Percentiles rank a stretch among this genome's conserved stretches.
phyloP scores from a whole-genome alignment of 2,797 vertebrate genomes.

The Sphenopsis melanotis region DNA sequence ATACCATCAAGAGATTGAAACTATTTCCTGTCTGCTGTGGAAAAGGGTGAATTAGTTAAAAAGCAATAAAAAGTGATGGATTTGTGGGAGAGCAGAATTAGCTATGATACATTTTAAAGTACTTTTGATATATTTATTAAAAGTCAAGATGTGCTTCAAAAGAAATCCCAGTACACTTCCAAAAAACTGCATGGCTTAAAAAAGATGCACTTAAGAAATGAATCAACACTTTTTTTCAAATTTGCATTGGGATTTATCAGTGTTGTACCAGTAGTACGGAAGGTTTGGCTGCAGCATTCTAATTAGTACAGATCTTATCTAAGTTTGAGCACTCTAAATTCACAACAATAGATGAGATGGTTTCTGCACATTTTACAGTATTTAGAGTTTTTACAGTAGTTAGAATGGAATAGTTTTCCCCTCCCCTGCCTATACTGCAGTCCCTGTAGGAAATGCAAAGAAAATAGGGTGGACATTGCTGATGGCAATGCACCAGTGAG shows the following conservation, averaged over 20 bases:
- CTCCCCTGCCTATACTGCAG: neutral
- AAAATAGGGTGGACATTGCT: neutral
- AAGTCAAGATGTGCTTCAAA: constrained; percentile 60
- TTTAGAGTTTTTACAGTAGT: neutral
- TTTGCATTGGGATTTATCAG: constrained; percentile 31
- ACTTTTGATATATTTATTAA: constrained; percentile 47
- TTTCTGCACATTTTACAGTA: neutral
- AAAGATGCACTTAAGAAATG: constrained; percentile 33
- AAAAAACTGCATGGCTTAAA: constrained; percentile 15
- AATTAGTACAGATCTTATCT: constrained; percentile 25
- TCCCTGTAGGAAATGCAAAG: neutral
- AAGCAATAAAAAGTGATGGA: neutral
- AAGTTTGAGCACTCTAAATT: neutral
- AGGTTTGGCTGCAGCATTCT: constrained; percentile 8
- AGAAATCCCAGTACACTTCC: constrained; percentile 12
- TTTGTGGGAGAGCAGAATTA: constrained; percentile 16
- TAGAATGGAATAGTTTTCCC: neutral
- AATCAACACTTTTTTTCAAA: neutral
- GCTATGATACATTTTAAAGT: constrained; percentile 14
- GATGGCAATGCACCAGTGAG: neutral
- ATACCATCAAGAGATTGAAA: neutral
- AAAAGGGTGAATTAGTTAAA: neutral
- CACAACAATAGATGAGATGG: neutral
- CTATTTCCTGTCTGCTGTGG: neutral
- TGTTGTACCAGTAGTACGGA: neutral